Conservation (phyloP, 2,113 vertebrate species). For the Maccullochella peelii region DNA sequence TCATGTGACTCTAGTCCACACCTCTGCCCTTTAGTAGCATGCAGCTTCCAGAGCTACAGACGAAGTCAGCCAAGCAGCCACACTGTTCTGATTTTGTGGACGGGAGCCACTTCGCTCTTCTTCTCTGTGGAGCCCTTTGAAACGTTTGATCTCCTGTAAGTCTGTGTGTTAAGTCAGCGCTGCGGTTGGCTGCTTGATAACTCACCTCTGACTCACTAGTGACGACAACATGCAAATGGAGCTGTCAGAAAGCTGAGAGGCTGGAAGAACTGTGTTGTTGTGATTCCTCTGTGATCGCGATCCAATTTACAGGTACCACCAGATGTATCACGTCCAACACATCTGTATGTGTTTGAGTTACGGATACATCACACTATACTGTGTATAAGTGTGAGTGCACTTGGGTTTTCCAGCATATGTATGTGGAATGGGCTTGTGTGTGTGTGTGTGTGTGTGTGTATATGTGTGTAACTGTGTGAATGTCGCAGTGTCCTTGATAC, state of each 20-base stretch:
- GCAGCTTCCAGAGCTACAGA: background rate
- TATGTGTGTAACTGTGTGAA: background rate
- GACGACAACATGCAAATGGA: background rate
- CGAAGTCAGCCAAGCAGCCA: slow-evolving; percentile 1
- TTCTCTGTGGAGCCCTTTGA: background rate
- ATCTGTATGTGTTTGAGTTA: background rate
- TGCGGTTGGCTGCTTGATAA: background rate
- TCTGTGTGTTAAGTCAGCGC: background rate
- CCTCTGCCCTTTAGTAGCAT: background rate
- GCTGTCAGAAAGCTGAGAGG: background rate
- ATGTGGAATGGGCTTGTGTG: background rate
- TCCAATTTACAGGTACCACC: background rate
- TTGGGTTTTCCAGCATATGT: background rate
- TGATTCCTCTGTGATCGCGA: background rate
- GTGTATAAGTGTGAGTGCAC: background rate
- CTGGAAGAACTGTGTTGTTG: background rate
- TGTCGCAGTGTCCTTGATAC: slow-evolving; percentile 54
- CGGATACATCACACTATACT: background rate
- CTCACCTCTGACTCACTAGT: background rate
- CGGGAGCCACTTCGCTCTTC: background rate
- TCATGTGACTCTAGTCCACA: no score
- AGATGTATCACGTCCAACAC: background rate
- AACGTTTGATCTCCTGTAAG: background rate
- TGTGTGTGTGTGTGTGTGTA: background rate
- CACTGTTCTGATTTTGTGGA: background rate